A percentile compares a stretch with the other conserved stretches of the same genome.
phyloP scores from a whole-genome alignment of 35 echinoderm and acorn worm species.

The Strongylocentrotus purpuratus region DNA sequence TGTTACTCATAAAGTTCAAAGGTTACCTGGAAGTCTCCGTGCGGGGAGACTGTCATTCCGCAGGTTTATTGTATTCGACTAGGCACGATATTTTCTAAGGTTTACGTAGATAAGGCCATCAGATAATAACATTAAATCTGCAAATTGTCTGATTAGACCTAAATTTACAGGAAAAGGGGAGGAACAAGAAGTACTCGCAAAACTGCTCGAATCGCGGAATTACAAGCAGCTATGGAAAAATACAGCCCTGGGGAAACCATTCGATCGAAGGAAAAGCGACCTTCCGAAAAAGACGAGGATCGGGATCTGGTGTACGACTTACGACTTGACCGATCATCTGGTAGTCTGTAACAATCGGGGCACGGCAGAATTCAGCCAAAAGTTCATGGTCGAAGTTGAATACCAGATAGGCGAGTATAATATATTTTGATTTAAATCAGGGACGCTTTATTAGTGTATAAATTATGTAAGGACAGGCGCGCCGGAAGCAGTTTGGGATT shows the following conservation, averaged over 20 bases:
- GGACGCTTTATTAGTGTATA: not conserved
- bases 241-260: not conserved
- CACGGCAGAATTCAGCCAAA: not conserved
- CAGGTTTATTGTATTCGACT: not conserved
- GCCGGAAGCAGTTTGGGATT: no score
- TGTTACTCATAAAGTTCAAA: no score
- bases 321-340: not conserved
- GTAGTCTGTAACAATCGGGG: not conserved
- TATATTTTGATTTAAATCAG: not conserved
- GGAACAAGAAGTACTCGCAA: not conserved
- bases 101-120: not conserved
- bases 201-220: not conserved
- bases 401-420: not conserved
- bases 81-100: not conserved
- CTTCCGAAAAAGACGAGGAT: not conserved
- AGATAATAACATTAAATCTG: not conserved
- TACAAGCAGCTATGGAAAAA: not conserved
- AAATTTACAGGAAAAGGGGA: no score
- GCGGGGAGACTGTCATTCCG: not conserved
- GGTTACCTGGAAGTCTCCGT: not conserved
- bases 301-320: not conserved
- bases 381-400: conserved; percentile 7
- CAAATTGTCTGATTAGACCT: not conserved
- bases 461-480: no score
- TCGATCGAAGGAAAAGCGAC: not conserved